phyloP scores from a whole-genome alignment of 23 tunicate species.

The Halocynthia roretzi region DNA sequence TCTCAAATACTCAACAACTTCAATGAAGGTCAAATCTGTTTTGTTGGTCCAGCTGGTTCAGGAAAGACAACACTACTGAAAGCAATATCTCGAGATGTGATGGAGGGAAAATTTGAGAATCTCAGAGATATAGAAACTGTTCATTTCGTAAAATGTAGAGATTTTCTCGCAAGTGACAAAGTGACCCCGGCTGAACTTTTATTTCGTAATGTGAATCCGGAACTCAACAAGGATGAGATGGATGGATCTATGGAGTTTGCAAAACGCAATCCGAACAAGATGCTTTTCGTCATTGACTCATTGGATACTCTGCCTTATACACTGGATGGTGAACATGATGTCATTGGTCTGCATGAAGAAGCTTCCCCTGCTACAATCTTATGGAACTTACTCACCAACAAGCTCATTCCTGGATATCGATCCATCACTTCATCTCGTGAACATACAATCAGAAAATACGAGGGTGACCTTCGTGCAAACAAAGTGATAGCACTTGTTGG shows the following conservation, averaged over 20 bases:
- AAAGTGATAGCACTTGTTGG: slow-evolving; percentile 9
- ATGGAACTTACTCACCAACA: neutral
- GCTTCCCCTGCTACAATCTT: neutral
- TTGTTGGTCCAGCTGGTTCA: too few relatives aligned
- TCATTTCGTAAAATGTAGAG: neutral
- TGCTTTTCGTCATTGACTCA: slow-evolving; percentile 3
- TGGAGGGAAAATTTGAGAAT: too few relatives aligned
- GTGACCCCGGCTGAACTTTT: neutral
- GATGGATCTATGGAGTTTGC: neutral
- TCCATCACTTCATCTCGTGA: neutral
- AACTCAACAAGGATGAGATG: neutral
- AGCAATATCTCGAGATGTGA: too few relatives aligned
- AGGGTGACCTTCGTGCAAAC: neutral
- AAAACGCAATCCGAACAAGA: neutral
- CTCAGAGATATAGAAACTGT: neutral
- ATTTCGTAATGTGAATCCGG: neutral
- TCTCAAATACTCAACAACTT: too few relatives aligned
- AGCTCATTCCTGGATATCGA: neutral
- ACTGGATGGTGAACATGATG: neutral
- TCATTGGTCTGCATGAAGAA: neutral
- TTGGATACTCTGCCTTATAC: slow-evolving; percentile 7
- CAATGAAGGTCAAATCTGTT: too few relatives aligned
- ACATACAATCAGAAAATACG: neutral
- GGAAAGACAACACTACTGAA: too few relatives aligned
- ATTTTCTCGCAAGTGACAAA: neutral